Evolutionary conservation across 2,797 vertebrate species (phyloP).

Genomic region (Hyperoplus lanceolatus): DNA sequence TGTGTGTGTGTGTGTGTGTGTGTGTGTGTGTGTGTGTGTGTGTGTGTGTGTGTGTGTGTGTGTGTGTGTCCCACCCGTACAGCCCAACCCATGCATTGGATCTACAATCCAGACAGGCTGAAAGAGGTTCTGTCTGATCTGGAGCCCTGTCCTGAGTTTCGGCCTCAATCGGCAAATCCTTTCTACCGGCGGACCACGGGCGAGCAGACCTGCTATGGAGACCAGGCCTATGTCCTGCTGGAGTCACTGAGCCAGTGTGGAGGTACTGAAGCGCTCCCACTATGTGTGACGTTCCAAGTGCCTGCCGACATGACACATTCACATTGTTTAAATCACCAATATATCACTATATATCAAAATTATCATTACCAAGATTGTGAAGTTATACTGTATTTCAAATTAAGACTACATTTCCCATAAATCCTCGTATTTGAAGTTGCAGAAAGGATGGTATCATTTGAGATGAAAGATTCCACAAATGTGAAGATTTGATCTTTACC

Average conservation of each 20-base stretch:
- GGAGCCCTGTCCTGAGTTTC: constrained; percentile 80
- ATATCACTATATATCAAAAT: neutral
- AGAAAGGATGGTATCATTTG: neutral
- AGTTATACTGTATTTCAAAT: neutral
- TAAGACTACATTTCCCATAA: neutral
- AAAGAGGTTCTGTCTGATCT: constrained; percentile 71
- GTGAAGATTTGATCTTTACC: neutral
- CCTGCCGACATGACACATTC: neutral
- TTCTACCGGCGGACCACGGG: constrained; percentile 79
- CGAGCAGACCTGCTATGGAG: constrained; percentile 84
- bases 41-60: constrained; percentile 21
- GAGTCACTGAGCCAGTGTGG: constrained; percentile 79
- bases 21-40: constrained; percentile 19
- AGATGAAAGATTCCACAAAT: neutral
- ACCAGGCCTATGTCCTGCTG: constrained; percentile 81
- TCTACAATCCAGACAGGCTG: constrained; percentile 78
- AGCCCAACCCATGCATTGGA: constrained; percentile 86
- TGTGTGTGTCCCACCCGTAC: constrained; percentile 11
- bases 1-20: constrained; percentile 19
- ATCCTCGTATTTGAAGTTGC: neutral
- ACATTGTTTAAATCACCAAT: neutral
- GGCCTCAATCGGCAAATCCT: constrained; percentile 79
- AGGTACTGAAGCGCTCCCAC: constrained; percentile 60
- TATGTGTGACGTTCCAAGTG: neutral
- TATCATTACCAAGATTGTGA: neutral